Evolutionary conservation across 2,797 vertebrate species (phyloP), one percentile per base, ranked within the genome.

Genomic region (Enteromius argenteus): DNA sequence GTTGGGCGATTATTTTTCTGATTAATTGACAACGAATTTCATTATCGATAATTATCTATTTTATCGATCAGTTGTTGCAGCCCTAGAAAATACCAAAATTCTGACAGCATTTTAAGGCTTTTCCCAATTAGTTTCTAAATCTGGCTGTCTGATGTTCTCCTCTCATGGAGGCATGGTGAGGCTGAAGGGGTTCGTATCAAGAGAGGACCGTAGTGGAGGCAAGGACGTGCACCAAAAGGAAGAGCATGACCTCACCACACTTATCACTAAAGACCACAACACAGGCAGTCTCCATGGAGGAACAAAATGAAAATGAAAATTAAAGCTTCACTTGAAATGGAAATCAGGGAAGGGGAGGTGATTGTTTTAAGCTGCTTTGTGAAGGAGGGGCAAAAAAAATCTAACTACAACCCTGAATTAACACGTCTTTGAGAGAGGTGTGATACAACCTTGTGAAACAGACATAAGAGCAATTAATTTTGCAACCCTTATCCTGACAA

Each of bases 391-490:
- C 14, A 49, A 49, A 49, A 53, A 58, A 73, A 60, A 56, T 71
- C 64, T 58, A 69, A 89, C 60, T 79, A 80, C 23, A 86, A 79
- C 77, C 67, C 53, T 35, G 56, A 81, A 80, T 77, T 86, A 64
- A 86, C 80, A 83, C 58, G 78, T 66, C 79, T 81, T 85, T 87
- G 44, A 62, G 27, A 71, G 51, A 83, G 78, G 80, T 83, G 90
- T 69, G 51, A 89, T 74, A 72, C 75, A 85, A 76, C 83, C 49
- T 84, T 68, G 58, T 62, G 58, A 85, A 86, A 88, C 58, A 44
- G 15, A 86, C 77, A 75, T 87, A 86, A 81, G 58, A 73, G 67
- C 66, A 84, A 91, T 88, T 91, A 73, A 75, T 80, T 82, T 49
- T 39, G 32, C 49, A 68, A 42, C 44, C 44, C 44, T 32, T 23